These are phyloP conservation scores for Acronicta psi DNA, from an alignment of 2,888 invertebrate species.

Conservation along the genomic window DNA sequence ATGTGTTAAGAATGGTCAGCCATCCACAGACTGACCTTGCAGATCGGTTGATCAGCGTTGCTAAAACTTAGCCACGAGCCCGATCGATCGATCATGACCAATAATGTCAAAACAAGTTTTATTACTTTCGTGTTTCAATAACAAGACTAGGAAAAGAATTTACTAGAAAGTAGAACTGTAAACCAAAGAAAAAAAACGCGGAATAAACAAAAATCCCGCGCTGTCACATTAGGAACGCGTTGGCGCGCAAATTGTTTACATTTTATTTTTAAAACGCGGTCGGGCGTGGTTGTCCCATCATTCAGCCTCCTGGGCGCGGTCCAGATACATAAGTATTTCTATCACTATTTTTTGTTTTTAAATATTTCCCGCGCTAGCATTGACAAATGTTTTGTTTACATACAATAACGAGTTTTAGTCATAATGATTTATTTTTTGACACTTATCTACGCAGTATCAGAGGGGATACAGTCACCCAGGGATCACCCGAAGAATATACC, in stretches of 20 bases:
- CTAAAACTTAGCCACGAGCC: no score
- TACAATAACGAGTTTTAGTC: background rate
- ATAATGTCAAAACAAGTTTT: no score
- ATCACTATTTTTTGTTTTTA: background rate
- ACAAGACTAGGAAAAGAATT: no score
- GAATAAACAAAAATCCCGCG: slow-evolving; percentile 59
- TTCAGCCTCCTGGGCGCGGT: slow-evolving; percentile 28
- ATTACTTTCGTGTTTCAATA: no score
- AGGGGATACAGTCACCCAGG: no score
- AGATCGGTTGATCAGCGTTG: no score
- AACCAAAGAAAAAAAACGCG: slow-evolving; percentile 2
- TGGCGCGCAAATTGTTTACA: slow-evolving; percentile 77
- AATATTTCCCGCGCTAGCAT: slow-evolving; percentile 4
- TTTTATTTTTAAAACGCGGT: slow-evolving; percentile 70
- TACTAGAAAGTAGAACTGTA: no score
- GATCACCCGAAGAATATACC: no score
- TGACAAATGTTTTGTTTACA: slow-evolving; percentile 30
- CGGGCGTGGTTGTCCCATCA: slow-evolving; percentile 58
- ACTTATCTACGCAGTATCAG: background rate
- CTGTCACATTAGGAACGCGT: slow-evolving; percentile 65
- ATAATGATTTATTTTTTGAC: background rate
- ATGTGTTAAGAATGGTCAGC: no score
- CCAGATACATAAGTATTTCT: slow-evolving; percentile 21
- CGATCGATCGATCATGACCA: no score
- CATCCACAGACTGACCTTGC: no score